Percentiles rank a stretch among this genome's conserved stretches.
Conservation (phyloP, 2,797 vertebrate genomes). For the Malacoraja senta region DNA sequence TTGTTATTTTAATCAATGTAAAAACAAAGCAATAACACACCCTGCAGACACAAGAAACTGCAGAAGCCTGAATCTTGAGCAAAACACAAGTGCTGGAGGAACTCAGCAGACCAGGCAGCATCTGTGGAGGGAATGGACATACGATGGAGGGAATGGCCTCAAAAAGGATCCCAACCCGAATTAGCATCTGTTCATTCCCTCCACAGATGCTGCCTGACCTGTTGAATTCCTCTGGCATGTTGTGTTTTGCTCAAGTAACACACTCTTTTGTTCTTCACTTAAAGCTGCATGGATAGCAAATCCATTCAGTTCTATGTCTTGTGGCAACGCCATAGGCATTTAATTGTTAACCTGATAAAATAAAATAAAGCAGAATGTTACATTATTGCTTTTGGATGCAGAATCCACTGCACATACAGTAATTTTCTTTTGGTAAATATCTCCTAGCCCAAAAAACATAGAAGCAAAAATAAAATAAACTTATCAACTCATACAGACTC, state of each 20-base stretch:
- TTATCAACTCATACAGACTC: conserved; percentile 33
- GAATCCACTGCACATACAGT: conserved; percentile 26
- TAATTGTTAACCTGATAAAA: conserved; percentile 34
- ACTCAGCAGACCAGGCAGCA: no score
- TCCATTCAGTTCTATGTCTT: conserved; percentile 27
- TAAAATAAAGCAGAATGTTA: background rate
- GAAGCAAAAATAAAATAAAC: conserved; percentile 33
- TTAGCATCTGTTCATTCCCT: no score
- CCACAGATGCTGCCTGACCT: no score
- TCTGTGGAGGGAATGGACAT: no score
- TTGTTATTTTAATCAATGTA: conserved; percentile 9
- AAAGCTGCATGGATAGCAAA: background rate
- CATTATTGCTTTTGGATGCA: conserved; percentile 36
- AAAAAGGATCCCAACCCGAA: no score
- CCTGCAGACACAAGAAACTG: background rate
- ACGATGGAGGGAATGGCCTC: no score
- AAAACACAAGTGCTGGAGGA: no score
- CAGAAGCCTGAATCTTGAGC: no score
- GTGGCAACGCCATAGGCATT: conserved; percentile 23
- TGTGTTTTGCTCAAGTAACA: background rate
- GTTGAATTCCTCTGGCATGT: no score
- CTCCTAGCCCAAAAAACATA: conserved; percentile 34
- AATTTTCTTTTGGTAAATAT: conserved; percentile 33
- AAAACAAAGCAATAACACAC: background rate
- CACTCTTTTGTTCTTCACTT: background rate